Evolutionary conservation across 2,113 vertebrate genomes (phyloP), one percentile per base, ranked within the genome.

Genomic region (Erythrocebus patas): DNA sequence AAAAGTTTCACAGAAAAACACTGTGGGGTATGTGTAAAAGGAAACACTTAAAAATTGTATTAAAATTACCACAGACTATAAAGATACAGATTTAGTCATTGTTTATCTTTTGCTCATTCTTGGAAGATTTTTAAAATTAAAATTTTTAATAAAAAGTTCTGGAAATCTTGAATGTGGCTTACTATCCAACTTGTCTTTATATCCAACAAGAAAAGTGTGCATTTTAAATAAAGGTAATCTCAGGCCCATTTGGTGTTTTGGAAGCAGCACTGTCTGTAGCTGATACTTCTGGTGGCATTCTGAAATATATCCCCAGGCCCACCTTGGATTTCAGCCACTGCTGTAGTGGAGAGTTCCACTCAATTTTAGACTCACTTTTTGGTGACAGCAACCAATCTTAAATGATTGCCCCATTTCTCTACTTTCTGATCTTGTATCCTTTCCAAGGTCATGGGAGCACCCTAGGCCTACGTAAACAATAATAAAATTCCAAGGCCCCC

Each of bases 41-140:
- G 64, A 96, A 93, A 95, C 30, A 83, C 84, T 93, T 88, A 76
- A 85, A 96, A 96, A 64, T 76, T 83, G 9, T 78, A 72, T 57
- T 88, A 89, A 82, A 80, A 75, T 96, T 95, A 55, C 43, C 81
- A 90, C 22, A 73, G 75, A 92, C 22, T 89, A 92, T 84, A 93
- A 96, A 97, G 91, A 92, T 93, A 96, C 32, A 90, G 88, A 84
- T 92, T 88, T 88, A n/a, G 75, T 90, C 78, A 93, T 43, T 96
- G 89, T 96, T 96, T 82, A 89, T 89, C 50, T 45, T 96, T 90
- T 59, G 25, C 70, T 80, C 68, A 96, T 75, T 91, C 78, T 91
- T 81, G 86, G 82, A 88, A 59, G 35, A 57, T 55, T 97, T 94
- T 79, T 38, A 70, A 94, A 95, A 66, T 64, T 96, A 78, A 84